Percentiles rank a stretch among this genome's conserved stretches.
These are phyloP conservation scores for Nixonia krombeini DNA, from an alignment of 1,140 invertebrate species.

Conservation along the genomic window DNA sequence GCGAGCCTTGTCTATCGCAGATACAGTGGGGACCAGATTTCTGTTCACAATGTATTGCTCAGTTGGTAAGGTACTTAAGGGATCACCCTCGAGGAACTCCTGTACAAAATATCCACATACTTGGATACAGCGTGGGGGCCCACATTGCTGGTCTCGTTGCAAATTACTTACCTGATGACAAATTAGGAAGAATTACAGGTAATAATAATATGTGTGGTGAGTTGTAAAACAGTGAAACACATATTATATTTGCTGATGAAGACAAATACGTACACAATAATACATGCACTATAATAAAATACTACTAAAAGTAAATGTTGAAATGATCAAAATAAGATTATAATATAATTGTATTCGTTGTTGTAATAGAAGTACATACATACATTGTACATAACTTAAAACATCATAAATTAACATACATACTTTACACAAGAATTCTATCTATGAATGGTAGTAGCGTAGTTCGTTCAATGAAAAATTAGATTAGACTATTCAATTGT, in stretches of 20 bases:
- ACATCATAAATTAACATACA: too few relatives aligned
- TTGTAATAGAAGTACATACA: too few relatives aligned
- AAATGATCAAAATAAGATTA: too few relatives aligned
- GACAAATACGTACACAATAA: too few relatives aligned
- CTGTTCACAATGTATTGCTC: conserved; percentile 82
- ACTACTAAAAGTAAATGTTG: too few relatives aligned
- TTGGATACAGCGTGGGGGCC: conserved; percentile 89
- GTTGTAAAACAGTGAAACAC: too few relatives aligned
- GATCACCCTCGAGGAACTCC: conserved; percentile 81
- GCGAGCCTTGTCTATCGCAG: conserved; percentile 85
- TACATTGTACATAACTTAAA: too few relatives aligned
- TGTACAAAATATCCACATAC: conserved; percentile 82
- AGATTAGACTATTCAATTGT: conserved; percentile 45
- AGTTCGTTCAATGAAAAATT: conserved; percentile 35
- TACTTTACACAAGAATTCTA: too few relatives aligned
- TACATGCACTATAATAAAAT: too few relatives aligned
- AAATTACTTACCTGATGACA: conserved; percentile 79
- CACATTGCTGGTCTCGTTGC: conserved; percentile 87
- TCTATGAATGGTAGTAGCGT: neutral
- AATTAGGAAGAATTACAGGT: conserved; percentile 86
- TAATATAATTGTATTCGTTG: too few relatives aligned
- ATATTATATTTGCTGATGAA: too few relatives aligned
- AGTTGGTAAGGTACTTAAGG: conserved; percentile 83
- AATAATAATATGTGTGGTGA: conserved; percentile 50
- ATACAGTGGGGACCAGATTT: conserved; percentile 89